Percentiles rank a stretch among this genome's conserved stretches.
These are phyloP conservation scores for Gallinago media DNA, from an alignment of 2,113 vertebrate species.

Conservation along the genomic window DNA sequence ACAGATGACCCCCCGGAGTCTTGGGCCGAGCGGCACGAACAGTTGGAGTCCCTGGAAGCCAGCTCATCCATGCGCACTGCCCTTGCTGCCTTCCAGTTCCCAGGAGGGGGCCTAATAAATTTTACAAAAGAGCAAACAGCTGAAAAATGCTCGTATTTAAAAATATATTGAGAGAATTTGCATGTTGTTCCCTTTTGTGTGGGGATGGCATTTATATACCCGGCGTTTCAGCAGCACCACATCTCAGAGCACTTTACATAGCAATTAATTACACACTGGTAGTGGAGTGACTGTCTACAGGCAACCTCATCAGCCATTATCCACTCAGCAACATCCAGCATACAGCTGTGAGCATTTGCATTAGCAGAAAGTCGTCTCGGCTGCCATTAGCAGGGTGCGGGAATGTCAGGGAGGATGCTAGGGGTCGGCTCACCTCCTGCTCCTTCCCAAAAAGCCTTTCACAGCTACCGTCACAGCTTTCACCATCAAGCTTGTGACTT, in stretches of 20 bases:
- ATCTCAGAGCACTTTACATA: slow-evolving; percentile 66
- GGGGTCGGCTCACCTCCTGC: neutral
- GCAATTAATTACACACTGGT: slow-evolving; percentile 72
- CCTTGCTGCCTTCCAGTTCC: slow-evolving; percentile 41
- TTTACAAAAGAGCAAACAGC: slow-evolving; percentile 71
- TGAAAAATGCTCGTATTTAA: slow-evolving; percentile 69
- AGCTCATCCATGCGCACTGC: neutral
- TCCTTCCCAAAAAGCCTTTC: neutral
- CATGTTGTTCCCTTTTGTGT: slow-evolving; percentile 65
- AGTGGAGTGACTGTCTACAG: slow-evolving; percentile 67
- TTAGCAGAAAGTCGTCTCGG: slow-evolving; percentile 9
- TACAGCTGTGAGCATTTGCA: slow-evolving; percentile 59
- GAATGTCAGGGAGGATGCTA: neutral
- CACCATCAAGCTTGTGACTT: neutral
- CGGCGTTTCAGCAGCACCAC: neutral
- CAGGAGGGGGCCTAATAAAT: slow-evolving; percentile 62
- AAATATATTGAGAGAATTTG: slow-evolving; percentile 69
- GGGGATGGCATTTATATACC: slow-evolving; percentile 62
- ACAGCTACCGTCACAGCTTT: neutral
- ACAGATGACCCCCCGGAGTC: neutral
- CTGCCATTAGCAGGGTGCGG: slow-evolving; percentile 25
- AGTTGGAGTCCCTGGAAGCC: neutral
- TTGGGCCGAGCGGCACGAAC: neutral
- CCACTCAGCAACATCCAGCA: slow-evolving; percentile 60
- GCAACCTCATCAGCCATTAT: slow-evolving; percentile 63